Base-by-base conservation (phyloP, 2,888 invertebrate species). In the Willowsia nigromaculata region DNA sequence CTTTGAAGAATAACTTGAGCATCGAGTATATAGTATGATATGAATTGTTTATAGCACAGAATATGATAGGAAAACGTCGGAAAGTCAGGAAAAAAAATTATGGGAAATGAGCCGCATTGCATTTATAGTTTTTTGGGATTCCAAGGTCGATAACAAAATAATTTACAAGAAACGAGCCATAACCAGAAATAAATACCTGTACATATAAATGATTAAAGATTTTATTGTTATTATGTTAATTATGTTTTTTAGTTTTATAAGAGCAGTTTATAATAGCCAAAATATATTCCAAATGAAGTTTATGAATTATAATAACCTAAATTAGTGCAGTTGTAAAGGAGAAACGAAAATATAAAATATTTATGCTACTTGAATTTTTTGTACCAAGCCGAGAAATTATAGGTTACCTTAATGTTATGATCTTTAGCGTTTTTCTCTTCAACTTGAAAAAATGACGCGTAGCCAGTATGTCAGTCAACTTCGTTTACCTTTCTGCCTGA, bases 271-370 rank as follows among this genome's bases (percentile, higher is more conserved):
- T 27, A 22, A 27, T n/a, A 76, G 30, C 76, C 50, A 76, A 76
- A 76, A 47, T 33, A 78, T 78, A 53, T 78, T 78, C 78, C 78
- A 78, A 50, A 50, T 50, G 15, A 43, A 65, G 1, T 30, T n/a
- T 27, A 65, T 13, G 22, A 37, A 37, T 15, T 68, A 18, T 78
- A 78, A 53, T n/a, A n/a, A n/a, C n/a, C n/a, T 33, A n/a, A 43
- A 1, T 71, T 33, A 50, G 27, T 22, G 6, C n/a, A 68, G 40
- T 30, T 74, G 27, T 25, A 74, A 7, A 68, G 43, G 13, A 43
- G 4, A 22, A 53, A 30, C 78, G 78, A 78, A n/a, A n/a, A n/a
- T n/a, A n/a, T n/a, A n/a, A n/a, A 78, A 78, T 78, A 78, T 78
- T 78, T 78, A 78, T 53, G 53, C 78, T 78, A 78, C 33, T 9